Evolutionary conservation across 1,140 invertebrate genomes (phyloP), one percentile per base, ranked within the genome.

Genomic region (Pectinophora gossypiella): DNA sequence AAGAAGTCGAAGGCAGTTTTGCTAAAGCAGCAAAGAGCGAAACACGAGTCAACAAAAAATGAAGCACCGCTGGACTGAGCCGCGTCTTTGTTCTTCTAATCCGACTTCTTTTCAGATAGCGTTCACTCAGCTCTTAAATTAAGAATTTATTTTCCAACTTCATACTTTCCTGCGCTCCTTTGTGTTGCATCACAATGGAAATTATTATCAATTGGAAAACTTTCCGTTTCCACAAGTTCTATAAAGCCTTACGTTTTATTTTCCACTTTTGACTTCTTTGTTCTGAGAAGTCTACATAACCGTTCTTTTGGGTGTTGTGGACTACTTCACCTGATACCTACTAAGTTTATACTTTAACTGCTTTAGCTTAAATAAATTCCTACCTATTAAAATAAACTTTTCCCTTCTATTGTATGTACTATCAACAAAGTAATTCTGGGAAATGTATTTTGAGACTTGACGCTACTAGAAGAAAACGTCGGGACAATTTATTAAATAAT

Each of bases 191-290:
- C 72, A 82, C 74, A 82, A 82, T 79, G 72, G 68, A 77, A 82
- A 77, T 79, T 79, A 82, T 82, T 77, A 79, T 82, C 78, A 77
- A 79, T 82, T 77, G 77, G 74, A 78, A 77, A 82, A 79, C 64
- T 82, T 79, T 79, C 59, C 63, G 61, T 68, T 69, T 68, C 62
- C 59, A 61, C 68, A 69, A 68, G 48, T 77, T 75, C 61, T n/a
- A 63, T 68, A 72, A 75, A 76, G 66, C 66, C 61, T 64, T 59
- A 61, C 60, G 59, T 72, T 74, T 79, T 79, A 69, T 72, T 76
- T 67, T 63, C 65, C 59, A 60, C 62, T 64, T 61, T 64, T 64
- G 57, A 45, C 47, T 59, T 69, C 63, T 56, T 66, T 61, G n/a
- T n/a, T n/a, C n/a, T n/a, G n/a, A n/a, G n/a, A n/a, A n/a, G n/a